Base-by-base conservation (phyloP, 2,888 invertebrate genomes). In the Neoascia interrupta region DNA sequence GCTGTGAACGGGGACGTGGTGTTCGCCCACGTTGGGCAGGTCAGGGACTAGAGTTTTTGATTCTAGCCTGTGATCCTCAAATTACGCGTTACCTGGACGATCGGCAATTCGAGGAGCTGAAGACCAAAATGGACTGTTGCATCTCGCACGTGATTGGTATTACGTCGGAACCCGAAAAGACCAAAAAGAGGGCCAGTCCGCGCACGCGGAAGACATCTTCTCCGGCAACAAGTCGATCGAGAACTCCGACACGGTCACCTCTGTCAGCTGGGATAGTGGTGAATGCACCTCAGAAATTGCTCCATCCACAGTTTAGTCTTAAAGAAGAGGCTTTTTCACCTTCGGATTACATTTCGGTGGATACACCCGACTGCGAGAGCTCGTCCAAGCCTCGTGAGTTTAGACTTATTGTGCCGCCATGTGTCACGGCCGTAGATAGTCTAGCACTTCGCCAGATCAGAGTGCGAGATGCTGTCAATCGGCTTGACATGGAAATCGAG, bases 11-110 rank as follows among this genome's bases (percentile, higher is more conserved):
- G 0, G 95, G 95, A 0, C 90, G 95, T 3, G 96, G 96, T 0
- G 90, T 94, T 82, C 88, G 95, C 16, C 96, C 96, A 0, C 90
- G 96, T 85, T 97, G 97, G 97, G 96, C 97, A 2, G 93, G 93
- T 85, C 96, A 96, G 85, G 97, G 97, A 0, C 86, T 97, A 56
- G 97, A 97, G 84, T 97, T 96, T 87, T 90, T 97, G 1, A 93
- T 95, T 87, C 90, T 94, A 37, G 95, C 95, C 0, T 96, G 95
- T 85, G 96, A 97, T 84, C 96, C 96, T 0, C 91, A 93, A 81
- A 94, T 96, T 84, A 94, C 96, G 0, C 92, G 92, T 81, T 92
- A 93, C 85, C 89, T 97, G 41, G 91, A 92, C 15, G 94, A 96
- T 37, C 90, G 91, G 18, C 94, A 96, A 84, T 97, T 97, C 86